Conservation (phyloP, 1,140 invertebrate species). For the Apis dorsata region DNA sequence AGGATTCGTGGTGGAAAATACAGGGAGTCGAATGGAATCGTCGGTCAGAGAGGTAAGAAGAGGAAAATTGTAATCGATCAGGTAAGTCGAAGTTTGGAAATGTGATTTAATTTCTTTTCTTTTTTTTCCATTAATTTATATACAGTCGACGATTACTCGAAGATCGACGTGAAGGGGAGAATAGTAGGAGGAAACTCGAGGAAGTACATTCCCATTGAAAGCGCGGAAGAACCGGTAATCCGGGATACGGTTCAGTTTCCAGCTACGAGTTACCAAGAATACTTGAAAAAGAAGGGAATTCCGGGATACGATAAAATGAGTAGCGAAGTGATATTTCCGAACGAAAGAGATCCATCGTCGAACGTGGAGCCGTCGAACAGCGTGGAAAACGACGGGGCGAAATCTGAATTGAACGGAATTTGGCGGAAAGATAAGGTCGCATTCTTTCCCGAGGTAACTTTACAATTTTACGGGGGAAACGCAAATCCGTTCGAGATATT, state of each 20-base stretch:
- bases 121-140: background rate
- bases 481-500: background rate
- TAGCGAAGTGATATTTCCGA: conserved; percentile 42
- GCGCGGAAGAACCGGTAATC: background rate
- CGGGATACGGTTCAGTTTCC: conserved; percentile 54
- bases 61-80: background rate
- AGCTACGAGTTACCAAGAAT: background rate
- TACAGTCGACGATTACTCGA: background rate
- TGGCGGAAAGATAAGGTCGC: background rate
- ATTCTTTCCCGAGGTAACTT: conserved; percentile 64
- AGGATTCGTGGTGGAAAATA: conserved; percentile 14
- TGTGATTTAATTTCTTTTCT: background rate
- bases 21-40: background rate
- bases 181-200: conserved; percentile 20
- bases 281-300: background rate
- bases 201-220: conserved; percentile 41
- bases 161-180: conserved; percentile 1
- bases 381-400: conserved; percentile 42
- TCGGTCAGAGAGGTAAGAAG: background rate
- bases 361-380: conserved; percentile 33
- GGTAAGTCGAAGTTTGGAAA: background rate
- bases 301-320: background rate
- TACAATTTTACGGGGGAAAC: too few relatives aligned
- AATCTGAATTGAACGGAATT: background rate
- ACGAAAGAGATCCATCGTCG: conserved; percentile 6